phyloP scores from a whole-genome alignment of 2,888 invertebrate species.

The Argyra leucocephala region DNA sequence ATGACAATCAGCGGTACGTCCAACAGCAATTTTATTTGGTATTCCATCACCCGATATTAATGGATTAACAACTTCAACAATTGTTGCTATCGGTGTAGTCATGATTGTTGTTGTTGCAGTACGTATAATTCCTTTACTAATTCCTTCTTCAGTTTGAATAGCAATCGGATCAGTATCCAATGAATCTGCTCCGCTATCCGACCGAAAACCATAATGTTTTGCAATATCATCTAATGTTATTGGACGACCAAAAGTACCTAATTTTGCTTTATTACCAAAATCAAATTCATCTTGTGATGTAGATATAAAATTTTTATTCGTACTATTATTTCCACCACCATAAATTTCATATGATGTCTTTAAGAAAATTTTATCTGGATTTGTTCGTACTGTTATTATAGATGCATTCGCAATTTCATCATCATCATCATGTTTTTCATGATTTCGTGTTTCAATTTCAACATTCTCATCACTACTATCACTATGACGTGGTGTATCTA shows the following conservation, averaged over 20 bases:
- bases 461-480: constrained; percentile 29
- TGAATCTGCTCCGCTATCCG: constrained; percentile 22
- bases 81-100: constrained; percentile 31
- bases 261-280: constrained; percentile 17
- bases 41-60: constrained; percentile 41
- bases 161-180: constrained; percentile 30
- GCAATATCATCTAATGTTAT: constrained; percentile 29
- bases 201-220: not conserved
- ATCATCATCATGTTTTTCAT: constrained; percentile 42
- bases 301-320: not conserved
- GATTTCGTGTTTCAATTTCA: constrained; percentile 36
- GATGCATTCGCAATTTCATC: constrained; percentile 49
- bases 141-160: constrained; percentile 36
- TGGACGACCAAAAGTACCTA: constrained; percentile 31
- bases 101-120: constrained; percentile 15
- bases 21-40: constrained; percentile 40
- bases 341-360: constrained; percentile 30
- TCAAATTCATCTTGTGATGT: not conserved
- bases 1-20: constrained; percentile 33
- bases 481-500: constrained; percentile 3
- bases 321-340: constrained; percentile 12
- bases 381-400: constrained; percentile 45
- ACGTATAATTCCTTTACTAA: constrained; percentile 30
- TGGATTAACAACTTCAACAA: constrained; percentile 44
- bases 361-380: constrained; percentile 40